Evolutionary conservation across 2,888 invertebrate species (phyloP), one percentile per base, ranked within the genome.

Genomic region (Epinotia demarniana): DNA sequence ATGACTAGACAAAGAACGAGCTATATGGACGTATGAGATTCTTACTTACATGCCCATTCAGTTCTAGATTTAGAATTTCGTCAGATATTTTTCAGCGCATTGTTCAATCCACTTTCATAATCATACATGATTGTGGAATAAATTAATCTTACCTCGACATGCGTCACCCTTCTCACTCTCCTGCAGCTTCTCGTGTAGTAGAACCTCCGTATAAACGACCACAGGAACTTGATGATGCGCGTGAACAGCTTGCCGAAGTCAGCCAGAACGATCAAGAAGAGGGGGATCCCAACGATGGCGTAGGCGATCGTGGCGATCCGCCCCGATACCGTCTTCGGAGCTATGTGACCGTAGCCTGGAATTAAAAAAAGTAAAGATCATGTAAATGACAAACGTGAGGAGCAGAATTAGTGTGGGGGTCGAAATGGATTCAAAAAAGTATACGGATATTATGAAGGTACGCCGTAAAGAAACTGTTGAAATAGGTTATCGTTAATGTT

Each of bases 181-280:
- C 96, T 95, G 83, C 98, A 98, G 83, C 97, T 97, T 77, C 98
- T 97, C 0, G 98, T 98, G 86, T 97, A 98, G 88, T 98, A 98
- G 4, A 98, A 92, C 77, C 98, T 94, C 70, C 98, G 92, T 16
- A 98, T 97, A 84, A 96, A 98, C 0, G 97, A 96, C 98, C 98
- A 98, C 33, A 98, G 92, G 89, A 97, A 98, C 91, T 99, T 99
- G 78, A 99, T 97, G 78, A 96, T 96, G 79, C 98, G 95, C 0
- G 99, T 99, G 86, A 99, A 97, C 12, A 98, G 95, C 94, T 98
- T 99, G 80, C 99, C 99, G 86, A 99, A 97, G 93, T 99, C 99
- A 57, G 99, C 98, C 80, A 99, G 90, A 18, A 99, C 96, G 74
- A 99, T 98, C 81, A 99, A 95, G 90, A 99, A 99, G 83, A 99